A percentile compares a stretch with the other conserved stretches of the same genome.
These are phyloP conservation scores for Carposina sasakii DNA, from an alignment of 1,140 invertebrate species.

Conservation along the genomic window DNA sequence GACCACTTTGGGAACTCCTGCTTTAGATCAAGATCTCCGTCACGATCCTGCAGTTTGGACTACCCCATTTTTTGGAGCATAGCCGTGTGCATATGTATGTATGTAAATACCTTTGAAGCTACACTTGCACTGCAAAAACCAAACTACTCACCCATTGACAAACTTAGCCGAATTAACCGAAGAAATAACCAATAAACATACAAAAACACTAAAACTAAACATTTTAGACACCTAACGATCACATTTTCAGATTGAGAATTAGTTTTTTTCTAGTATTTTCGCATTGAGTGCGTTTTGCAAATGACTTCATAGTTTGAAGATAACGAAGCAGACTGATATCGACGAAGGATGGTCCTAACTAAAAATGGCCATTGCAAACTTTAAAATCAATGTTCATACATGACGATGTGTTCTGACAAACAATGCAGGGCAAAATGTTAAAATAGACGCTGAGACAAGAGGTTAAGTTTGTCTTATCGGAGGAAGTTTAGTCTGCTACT, in stretches of 20 bases:
- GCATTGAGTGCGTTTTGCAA: conserved; percentile 44
- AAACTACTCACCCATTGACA: conserved; percentile 47
- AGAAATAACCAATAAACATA: conserved; percentile 40
- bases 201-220: conserved; percentile 48
- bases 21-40: too few relatives aligned
- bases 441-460: too few relatives aligned
- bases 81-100: too few relatives aligned
- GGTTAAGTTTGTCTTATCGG: background rate
- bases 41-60: background rate
- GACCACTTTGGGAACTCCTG: too few relatives aligned
- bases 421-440: too few relatives aligned
- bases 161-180: conserved; percentile 41
- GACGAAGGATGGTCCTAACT: conserved; percentile 43
- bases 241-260: too few relatives aligned
- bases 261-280: too few relatives aligned
- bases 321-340: conserved; percentile 54
- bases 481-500: too few relatives aligned
- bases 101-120: too few relatives aligned
- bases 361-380: conserved; percentile 53
- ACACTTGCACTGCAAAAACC: too few relatives aligned
- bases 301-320: conserved; percentile 41
- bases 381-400: conserved; percentile 55
- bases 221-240: conserved; percentile 36
- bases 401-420: conserved; percentile 22
- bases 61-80: background rate